These are phyloP conservation scores for Tenthredo livida DNA, from an alignment of 2,888 invertebrate genomes.

Conservation along the genomic window DNA sequence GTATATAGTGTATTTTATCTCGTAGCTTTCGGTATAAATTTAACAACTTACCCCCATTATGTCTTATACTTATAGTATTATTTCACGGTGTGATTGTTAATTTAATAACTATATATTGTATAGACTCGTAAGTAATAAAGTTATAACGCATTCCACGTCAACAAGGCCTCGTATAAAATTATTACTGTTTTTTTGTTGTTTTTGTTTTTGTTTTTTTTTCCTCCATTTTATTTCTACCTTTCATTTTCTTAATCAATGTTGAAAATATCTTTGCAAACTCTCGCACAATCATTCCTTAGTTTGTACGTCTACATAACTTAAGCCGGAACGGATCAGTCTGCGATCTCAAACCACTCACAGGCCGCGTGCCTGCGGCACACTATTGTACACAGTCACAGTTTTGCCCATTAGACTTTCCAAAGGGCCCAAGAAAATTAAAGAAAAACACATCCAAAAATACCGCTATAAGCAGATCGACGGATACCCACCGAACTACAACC, in stretches of 20 bases:
- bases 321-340: constrained; percentile 14
- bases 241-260: constrained; percentile 22
- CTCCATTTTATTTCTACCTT: constrained; percentile 30
- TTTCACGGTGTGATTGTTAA: constrained; percentile 66
- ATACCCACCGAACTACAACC: constrained; percentile 17
- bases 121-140: constrained; percentile 59
- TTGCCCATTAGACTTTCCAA: not conserved
- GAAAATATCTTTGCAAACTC: constrained; percentile 23
- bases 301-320: constrained; percentile 22
- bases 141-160: constrained; percentile 64
- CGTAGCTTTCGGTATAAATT: constrained; percentile 62
- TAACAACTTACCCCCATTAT: constrained; percentile 56
- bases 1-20: constrained; percentile 69
- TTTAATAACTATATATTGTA: constrained; percentile 64
- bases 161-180: constrained; percentile 5
- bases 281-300: constrained; percentile 35
- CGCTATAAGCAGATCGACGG: constrained; percentile 3
- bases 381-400: constrained; percentile 24
- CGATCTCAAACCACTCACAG: not conserved
- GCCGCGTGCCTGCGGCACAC: not conserved
- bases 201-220: not conserved
- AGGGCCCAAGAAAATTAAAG: not conserved
- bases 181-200: too few species aligned
- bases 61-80: constrained; percentile 65
- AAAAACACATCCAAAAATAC: constrained; percentile 3